These are phyloP conservation scores for Spilarctia lutea DNA, from an alignment of 2,888 invertebrate species.

Conservation along the genomic window DNA sequence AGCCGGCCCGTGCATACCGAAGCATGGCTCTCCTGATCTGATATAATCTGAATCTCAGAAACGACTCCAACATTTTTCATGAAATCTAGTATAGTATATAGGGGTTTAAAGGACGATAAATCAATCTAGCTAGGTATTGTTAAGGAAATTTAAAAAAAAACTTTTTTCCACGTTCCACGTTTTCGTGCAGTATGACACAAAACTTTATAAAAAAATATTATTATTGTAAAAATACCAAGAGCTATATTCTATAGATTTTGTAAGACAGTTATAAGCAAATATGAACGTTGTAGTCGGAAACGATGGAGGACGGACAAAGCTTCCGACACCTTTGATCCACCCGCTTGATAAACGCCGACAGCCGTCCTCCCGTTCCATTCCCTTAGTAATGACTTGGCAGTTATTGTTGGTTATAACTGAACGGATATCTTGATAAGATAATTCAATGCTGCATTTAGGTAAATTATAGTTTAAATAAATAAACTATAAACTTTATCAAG, in stretches of 20 bases:
- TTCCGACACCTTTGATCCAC: constrained; percentile 38
- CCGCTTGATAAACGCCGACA: constrained; percentile 36
- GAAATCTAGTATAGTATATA: too few relatives aligned
- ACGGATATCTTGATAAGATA: background rate
- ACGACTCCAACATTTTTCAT: too few relatives aligned
- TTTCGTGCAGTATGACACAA: too few relatives aligned
- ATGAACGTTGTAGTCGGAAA: constrained; percentile 10
- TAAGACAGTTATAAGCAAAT: constrained; percentile 1
- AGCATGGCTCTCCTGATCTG: too few relatives aligned
- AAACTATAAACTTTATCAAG: too few relatives aligned
- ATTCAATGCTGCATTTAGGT: background rate
- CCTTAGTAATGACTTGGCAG: constrained; percentile 6
- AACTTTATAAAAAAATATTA: too few relatives aligned
- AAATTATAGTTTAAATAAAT: background rate
- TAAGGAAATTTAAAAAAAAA: too few relatives aligned
- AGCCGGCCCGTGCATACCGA: too few relatives aligned
- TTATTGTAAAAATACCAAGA: background rate
- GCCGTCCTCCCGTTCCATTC: constrained; percentile 20
- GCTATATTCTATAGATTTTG: background rate
- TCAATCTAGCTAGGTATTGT: too few relatives aligned
- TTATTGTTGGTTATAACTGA: background rate
- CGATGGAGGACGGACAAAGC: constrained; percentile 20
- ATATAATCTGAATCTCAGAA: too few relatives aligned
- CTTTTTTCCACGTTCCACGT: too few relatives aligned
- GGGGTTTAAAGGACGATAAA: too few relatives aligned